Evolutionary conservation across 2,113 vertebrate species (phyloP).

Genomic region (Pterocles orientalis): DNA sequence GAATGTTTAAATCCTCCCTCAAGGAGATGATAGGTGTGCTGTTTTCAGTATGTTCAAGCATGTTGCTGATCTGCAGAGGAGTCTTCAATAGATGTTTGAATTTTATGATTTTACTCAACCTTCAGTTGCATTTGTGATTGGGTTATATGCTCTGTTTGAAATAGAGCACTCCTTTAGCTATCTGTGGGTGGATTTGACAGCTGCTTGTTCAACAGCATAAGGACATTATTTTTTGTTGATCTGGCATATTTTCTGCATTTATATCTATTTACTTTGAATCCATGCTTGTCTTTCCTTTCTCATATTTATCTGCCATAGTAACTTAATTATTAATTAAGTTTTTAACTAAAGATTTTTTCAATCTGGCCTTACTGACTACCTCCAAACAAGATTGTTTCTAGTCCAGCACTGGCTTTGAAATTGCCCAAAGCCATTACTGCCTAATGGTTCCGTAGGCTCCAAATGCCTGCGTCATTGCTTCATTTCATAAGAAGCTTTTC

Average conservation of each 20-base stretch:
- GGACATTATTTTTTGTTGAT: not conserved
- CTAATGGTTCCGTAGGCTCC: not conserved
- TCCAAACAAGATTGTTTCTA: not conserved
- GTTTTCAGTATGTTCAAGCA: not conserved
- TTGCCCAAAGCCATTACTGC: not conserved
- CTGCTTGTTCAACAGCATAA: not conserved
- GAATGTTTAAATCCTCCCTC: not conserved
- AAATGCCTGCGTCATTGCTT: not conserved
- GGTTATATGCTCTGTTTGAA: not conserved
- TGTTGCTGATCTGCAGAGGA: not conserved
- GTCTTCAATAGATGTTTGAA: not conserved
- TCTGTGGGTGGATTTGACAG: not conserved
- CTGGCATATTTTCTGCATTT: not conserved
- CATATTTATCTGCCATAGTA: not conserved
- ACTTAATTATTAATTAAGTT: not conserved
- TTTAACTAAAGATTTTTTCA: not conserved
- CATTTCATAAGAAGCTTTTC: not conserved
- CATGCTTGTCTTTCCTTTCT: not conserved
- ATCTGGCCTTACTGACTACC: not conserved
- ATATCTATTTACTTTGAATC: not conserved
- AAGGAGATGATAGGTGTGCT: not conserved
- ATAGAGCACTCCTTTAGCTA: not conserved
- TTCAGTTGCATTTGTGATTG: not conserved
- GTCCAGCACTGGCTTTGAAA: not conserved
- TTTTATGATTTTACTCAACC: not conserved